phyloP scores from a whole-genome alignment of 2,113 vertebrate species.

The Centropristis striata region DNA sequence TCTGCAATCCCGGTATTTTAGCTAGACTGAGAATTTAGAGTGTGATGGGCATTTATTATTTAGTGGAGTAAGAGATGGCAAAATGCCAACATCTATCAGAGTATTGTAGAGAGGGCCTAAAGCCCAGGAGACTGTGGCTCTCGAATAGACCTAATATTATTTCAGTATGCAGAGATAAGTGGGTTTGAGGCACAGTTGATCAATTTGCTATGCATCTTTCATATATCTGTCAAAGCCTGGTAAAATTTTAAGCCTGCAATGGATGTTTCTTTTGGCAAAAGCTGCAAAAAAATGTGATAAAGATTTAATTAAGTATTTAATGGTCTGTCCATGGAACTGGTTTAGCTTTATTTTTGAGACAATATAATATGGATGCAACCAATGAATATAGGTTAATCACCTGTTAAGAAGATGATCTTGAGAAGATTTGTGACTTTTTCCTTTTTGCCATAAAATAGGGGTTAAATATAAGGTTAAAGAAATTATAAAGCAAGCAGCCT shows the following conservation, averaged over 20 bases:
- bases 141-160: constrained; percentile 51
- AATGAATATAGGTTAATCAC: constrained; percentile 1
- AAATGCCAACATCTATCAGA: constrained; percentile 75
- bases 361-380: constrained; percentile 16
- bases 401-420: constrained; percentile 3
- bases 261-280: constrained; percentile 50
- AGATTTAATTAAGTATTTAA: too few species aligned
- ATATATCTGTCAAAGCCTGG: constrained; percentile 55
- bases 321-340: not conserved
- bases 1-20: constrained; percentile 54
- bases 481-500: constrained; percentile 65
- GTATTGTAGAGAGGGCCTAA: constrained; percentile 54
- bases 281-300: constrained; percentile 24
- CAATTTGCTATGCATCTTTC: constrained; percentile 65
- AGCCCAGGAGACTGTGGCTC: constrained; percentile 60
- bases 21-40: constrained; percentile 60
- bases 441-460: not conserved
- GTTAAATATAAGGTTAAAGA: constrained; percentile 27
- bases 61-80: constrained; percentile 74
- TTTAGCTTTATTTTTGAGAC: constrained; percentile 20
- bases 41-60: constrained; percentile 83
- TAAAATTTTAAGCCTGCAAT: constrained; percentile 41
- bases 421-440: constrained; percentile 3
- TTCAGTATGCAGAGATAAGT: constrained; percentile 57
- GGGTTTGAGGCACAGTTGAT: constrained; percentile 73